Evolutionary conservation across 2,797 vertebrate species (phyloP).

Genomic region (Acropternis orthonyx): DNA sequence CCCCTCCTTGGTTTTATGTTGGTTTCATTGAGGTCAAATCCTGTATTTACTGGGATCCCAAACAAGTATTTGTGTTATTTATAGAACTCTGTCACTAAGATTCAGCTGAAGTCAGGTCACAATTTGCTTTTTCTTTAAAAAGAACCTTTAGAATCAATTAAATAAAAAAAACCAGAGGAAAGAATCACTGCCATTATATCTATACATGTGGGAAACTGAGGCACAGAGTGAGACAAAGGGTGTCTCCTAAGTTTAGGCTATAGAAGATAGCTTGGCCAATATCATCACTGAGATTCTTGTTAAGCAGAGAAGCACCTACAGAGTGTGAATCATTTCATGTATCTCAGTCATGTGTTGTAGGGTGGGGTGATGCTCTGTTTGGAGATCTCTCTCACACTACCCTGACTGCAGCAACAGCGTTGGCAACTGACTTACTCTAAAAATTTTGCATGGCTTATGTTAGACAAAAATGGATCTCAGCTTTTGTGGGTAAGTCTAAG

Average conservation of each 20-base stretch:
- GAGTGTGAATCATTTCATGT: background rate
- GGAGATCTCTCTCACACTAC: background rate
- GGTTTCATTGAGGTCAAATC: background rate
- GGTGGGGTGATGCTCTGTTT: background rate
- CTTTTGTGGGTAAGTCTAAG: slow-evolving; percentile 12
- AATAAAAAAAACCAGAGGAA: background rate
- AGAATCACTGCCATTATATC: background rate
- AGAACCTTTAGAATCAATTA: background rate
- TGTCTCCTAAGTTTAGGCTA: background rate
- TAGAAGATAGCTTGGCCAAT: background rate
- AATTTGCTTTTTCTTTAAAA: background rate
- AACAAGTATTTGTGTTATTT: background rate
- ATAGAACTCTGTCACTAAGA: background rate
- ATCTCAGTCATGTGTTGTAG: background rate
- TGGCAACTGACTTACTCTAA: background rate
- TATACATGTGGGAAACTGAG: background rate
- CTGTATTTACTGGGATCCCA: background rate
- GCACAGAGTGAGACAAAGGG: background rate
- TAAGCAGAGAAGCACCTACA: slow-evolving; percentile 3
- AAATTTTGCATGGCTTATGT: background rate
- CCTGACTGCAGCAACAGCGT: background rate
- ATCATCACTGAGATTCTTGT: background rate
- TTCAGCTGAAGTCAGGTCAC: background rate
- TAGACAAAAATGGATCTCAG: background rate
- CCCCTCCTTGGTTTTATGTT: background rate